Conservation (phyloP, 30 jellyfish, hydroid and myxozoan genomes). For the Hydra vulgaris region DNA sequence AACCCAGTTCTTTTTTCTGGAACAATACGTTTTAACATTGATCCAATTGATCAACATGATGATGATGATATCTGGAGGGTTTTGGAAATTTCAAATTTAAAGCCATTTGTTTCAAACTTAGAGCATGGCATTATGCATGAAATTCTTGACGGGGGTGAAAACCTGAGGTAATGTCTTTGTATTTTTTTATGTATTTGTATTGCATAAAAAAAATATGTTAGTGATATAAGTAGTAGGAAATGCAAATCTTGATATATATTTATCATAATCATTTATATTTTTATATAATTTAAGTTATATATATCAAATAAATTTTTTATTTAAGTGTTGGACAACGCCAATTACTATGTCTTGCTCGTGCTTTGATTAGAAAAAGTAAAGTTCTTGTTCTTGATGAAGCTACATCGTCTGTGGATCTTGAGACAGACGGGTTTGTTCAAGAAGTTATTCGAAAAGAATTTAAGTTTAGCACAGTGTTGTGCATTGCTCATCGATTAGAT, state of each 20-base stretch:
- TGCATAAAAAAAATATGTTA: too few relatives aligned
- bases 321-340: slow-evolving; percentile 96
- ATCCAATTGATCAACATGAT: slow-evolving; percentile 54
- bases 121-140: slow-evolving; percentile 37
- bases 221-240: too few relatives aligned
- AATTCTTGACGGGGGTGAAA: slow-evolving; percentile 85
- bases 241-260: background rate
- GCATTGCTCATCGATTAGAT: slow-evolving; percentile 94
- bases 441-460: slow-evolving; percentile 79
- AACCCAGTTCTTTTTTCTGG: slow-evolving; percentile 96
- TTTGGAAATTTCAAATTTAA: slow-evolving; percentile 71
- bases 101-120: slow-evolving; percentile 32
- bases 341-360: slow-evolving; percentile 96
- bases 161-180: slow-evolving; percentile 63
- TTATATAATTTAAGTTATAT: too few relatives aligned
- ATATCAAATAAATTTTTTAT: too few relatives aligned
- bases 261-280: too few relatives aligned
- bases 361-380: slow-evolving; percentile 62
- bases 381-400: slow-evolving; percentile 93
- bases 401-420: slow-evolving; percentile 94
- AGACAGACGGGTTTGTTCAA: slow-evolving; percentile 87
- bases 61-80: slow-evolving; percentile 91
- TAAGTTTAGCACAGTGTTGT: slow-evolving; percentile 59
- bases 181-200: too few relatives aligned
- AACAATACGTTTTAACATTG: slow-evolving; percentile 74